A percentile compares a stretch with the other conserved stretches of the same genome.
These are phyloP conservation scores for Dallia pectoralis DNA, from an alignment of 2,797 vertebrate genomes.

Conservation along the genomic window DNA sequence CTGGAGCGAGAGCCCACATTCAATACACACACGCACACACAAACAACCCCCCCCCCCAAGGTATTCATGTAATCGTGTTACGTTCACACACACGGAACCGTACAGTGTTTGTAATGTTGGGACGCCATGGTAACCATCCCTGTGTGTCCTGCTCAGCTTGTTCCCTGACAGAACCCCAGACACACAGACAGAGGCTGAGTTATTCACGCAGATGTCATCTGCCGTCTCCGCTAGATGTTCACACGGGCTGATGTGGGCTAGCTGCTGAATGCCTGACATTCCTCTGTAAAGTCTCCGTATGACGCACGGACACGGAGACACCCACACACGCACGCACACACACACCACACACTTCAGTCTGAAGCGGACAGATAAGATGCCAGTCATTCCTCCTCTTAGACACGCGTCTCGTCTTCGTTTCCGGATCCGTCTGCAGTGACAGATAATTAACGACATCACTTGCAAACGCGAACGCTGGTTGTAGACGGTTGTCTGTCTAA, in stretches of 20 bases:
- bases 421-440: conserved; percentile 52
- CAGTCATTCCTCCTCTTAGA: conserved; percentile 46
- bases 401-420: conserved; percentile 6
- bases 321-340: too few relatives aligned
- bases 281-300: conserved; percentile 18
- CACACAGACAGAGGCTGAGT: conserved; percentile 30
- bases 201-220: conserved; percentile 51
- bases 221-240: conserved; percentile 6
- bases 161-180: conserved; percentile 9
- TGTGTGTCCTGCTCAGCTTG: conserved; percentile 32
- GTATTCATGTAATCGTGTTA: conserved; percentile 36
- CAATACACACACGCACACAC: too few relatives aligned
- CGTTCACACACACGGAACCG: conserved; percentile 31
- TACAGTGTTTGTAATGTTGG: conserved; percentile 5
- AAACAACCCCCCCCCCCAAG: background rate
- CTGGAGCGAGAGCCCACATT: background rate
- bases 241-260: background rate
- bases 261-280: conserved; percentile 36
- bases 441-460: conserved; percentile 52
- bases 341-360: conserved; percentile 13
- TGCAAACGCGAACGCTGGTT: conserved; percentile 42
- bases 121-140: conserved; percentile 60
- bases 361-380: conserved; percentile 21
- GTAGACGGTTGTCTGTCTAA: conserved; percentile 30
- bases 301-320: background rate